Evolutionary conservation across 2,797 vertebrate species (phyloP).

Genomic region (Taeniopygia guttata): DNA sequence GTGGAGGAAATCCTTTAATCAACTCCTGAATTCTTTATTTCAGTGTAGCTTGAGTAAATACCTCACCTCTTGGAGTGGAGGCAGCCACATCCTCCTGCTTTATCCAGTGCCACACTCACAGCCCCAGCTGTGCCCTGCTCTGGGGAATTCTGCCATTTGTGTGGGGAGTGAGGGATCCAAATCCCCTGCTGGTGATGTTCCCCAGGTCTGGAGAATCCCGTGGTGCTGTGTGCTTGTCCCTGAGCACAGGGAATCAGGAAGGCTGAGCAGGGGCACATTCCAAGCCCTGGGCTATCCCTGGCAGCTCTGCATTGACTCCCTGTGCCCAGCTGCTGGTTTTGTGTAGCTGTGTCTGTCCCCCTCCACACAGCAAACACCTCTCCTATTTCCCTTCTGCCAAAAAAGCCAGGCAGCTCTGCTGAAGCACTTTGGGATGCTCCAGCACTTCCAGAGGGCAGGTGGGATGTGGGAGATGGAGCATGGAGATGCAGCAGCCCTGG

Average conservation of each 20-base stretch:
- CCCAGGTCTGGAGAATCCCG: accelerated
- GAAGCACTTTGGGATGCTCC: neutral
- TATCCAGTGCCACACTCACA: accelerated
- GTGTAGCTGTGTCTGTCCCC: neutral
- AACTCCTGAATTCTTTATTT: neutral
- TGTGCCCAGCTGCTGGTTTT: neutral
- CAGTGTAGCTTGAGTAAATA: neutral
- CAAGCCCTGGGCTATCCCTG: neutral
- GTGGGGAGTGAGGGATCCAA: neutral
- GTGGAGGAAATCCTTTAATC: neutral
- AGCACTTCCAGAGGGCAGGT: neutral
- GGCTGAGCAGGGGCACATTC: accelerated
- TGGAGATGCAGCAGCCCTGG: neutral
- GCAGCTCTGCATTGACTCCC: neutral
- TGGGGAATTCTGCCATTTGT: neutral
- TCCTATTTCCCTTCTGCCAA: neutral
- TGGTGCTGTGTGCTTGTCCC: neutral
- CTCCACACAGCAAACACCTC: neutral
- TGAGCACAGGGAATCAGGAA: neutral
- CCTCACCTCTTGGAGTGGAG: neutral
- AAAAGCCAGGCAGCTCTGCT: neutral
- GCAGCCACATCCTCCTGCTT: neutral
- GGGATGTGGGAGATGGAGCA: neutral
- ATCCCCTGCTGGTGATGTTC: neutral
- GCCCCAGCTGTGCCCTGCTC: neutral